Base-by-base conservation (phyloP, 2,113 vertebrate genomes). In the Caloenas nicobarica region DNA sequence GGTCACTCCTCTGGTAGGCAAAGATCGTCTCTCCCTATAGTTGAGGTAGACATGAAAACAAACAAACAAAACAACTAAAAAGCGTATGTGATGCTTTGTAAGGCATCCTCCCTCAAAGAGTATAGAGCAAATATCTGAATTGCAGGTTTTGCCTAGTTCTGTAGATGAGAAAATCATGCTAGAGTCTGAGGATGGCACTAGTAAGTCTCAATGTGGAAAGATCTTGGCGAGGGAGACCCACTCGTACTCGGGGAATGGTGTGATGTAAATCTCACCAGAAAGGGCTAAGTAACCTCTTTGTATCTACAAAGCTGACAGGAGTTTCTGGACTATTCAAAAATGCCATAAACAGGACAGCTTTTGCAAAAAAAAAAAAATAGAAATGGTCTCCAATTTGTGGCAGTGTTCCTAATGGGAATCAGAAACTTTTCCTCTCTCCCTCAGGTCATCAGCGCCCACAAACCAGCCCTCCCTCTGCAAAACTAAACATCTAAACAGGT, bases 71-170 rank as follows among this genome's bases (percentile, higher is more conserved):
- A 7, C 9, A 50, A 78, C 21, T 9, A 8, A 5, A 6, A 58
- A 38, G 3, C 2, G 8, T 7, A 14, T 1, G 33, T 13, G 29
- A 53, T 44, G 56, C 21, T 64, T 38, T 28, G 14, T 7, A 48
- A n/a, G 44, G 24, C 21, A n/a, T 38, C 8, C 42, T 33, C 10
- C 16, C 0, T 4, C 28, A 66, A 70, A 36, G 29, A 81, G 22
- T 4, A 8, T 3, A 44, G 28, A 31, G n/a, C 0, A 21, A 10
- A 23, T 26, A 31, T 18, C 5, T 5, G 13, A 24, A 42, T 15
- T 24, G 6, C 7, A 21, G 5, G 12, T 31, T 61, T 54, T 61
- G 40, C 10, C n/a, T 42, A 26, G 22, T 78, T 24, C 17, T 33
- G 13, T 7, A 34, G 46, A 6, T 81, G 6, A 64, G 14, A 8